A percentile compares a stretch with the other conserved stretches of the same genome.
phyloP scores from a whole-genome alignment of 2,113 vertebrate genomes.

The Fregetta grallaria region DNA sequence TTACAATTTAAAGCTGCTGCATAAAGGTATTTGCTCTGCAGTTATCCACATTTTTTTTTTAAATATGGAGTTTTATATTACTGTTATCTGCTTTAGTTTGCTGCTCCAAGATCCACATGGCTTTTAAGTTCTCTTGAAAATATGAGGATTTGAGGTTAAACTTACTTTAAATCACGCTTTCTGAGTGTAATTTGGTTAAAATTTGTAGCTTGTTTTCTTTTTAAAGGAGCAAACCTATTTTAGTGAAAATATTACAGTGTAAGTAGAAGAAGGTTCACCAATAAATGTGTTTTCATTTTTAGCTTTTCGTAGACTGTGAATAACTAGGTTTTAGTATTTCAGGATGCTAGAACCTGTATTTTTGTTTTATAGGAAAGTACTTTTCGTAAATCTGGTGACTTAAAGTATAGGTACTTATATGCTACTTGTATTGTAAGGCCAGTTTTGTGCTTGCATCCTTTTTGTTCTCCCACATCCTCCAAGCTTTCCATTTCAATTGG shows the following conservation, averaged over 20 bases:
- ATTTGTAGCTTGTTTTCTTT: background rate
- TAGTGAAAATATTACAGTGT: background rate
- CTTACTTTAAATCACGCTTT: background rate
- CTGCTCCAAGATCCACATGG: background rate
- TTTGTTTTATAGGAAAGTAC: background rate
- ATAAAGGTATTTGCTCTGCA: background rate
- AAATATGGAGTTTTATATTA: background rate
- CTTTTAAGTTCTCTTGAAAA: background rate
- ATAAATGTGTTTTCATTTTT: background rate
- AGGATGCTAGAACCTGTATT: background rate
- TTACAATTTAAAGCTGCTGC: background rate
- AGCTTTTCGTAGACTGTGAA: background rate
- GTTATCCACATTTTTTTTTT: background rate
- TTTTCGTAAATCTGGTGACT: background rate
- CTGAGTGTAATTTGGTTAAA: background rate
- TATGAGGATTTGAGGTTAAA: background rate
- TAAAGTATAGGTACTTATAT: background rate
- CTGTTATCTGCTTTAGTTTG: background rate
- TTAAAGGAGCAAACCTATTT: background rate
- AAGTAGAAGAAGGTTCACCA: background rate
- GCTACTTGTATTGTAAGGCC: background rate
- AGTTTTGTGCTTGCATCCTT: background rate
- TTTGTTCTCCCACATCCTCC: background rate
- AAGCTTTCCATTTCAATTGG: background rate
- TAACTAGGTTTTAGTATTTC: background rate